Base-by-base conservation (phyloP, 2,797 vertebrate species). In the Artibeus lituratus region DNA sequence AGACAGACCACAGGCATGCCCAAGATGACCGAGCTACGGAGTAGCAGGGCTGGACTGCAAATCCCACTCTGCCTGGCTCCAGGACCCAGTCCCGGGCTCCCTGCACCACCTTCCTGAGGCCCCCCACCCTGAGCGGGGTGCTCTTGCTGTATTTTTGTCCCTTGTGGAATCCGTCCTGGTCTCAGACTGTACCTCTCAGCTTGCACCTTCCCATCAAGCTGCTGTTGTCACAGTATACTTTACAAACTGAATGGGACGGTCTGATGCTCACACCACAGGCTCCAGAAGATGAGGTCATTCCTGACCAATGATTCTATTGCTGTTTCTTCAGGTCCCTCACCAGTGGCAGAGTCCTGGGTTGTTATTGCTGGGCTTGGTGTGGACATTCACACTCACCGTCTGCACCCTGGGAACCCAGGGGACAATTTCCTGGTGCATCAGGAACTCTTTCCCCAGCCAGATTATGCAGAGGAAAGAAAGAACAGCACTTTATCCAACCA, bases 31-130 rank as follows among this genome's bases (percentile, higher is more conserved):
- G 1, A 62, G 22, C 80, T 37, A 24, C 4, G 53, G 47, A 49
- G 22, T 0, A 1, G 72, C 35, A n/a, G 69, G 26, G 12, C n/a
- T 32, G 72, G 44, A 59, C 94, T 10, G 26, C 16, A 5, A 5
- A 44, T 15, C 18, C 87, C 1, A 1, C 42, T 44, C 59, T 69
- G 5, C 62, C 49, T 0, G 0, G 8, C 12, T 26, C 37, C 24
- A 14, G 83, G 22, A 7, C 82, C 67, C 24, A 55, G 10, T 12
- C 22, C 0, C 1, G 49, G 21, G 0, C 8, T 76, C 26, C 29
- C 22, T 5, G 5, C 2, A 1, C 21, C 22, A 35, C 19, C 72
- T 15, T 67, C 39, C 53, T 32, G 14, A 51, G 35, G 47, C 57
- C n/a, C 59, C 10, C 10, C 29, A 29, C 80, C 24, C 3, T 0